phyloP scores from a whole-genome alignment of 2,888 invertebrate species.

The Aphidoletes aphidimyza region DNA sequence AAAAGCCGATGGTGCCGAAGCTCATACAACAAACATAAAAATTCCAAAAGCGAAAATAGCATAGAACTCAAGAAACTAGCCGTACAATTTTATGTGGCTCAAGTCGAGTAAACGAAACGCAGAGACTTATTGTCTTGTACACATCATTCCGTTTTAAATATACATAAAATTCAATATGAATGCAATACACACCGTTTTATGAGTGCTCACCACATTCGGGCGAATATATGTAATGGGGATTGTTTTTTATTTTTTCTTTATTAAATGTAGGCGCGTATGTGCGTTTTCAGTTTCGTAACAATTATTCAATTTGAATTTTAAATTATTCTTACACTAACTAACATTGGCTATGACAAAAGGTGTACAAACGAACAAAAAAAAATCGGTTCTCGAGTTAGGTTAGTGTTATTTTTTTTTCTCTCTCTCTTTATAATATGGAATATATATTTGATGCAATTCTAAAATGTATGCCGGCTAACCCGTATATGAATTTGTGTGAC shows the following conservation, averaged over 20 bases:
- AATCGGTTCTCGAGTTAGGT: too few species aligned
- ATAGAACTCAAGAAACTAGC: too few species aligned
- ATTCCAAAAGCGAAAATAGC: too few species aligned
- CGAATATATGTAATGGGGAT: conserved; percentile 12
- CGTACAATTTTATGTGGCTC: too few species aligned
- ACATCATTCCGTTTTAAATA: not conserved
- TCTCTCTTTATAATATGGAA: not conserved
- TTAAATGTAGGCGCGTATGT: conserved; percentile 38
- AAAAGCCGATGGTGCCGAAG: too few species aligned
- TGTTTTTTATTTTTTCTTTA: too few species aligned
- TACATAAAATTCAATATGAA: not conserved
- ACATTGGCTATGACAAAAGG: not conserved
- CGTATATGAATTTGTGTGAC: conserved; percentile 20
- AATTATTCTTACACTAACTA: conserved; percentile 12
- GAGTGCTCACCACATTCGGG: not conserved
- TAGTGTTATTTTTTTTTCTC: not conserved
- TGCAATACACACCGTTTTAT: not conserved
- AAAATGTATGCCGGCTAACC: not conserved
- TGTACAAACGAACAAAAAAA: not conserved
- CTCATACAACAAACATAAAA: too few species aligned
- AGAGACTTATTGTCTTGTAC: not conserved
- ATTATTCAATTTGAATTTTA: conserved; percentile 46
- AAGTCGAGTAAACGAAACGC: too few species aligned
- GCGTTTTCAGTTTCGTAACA: conserved; percentile 37
- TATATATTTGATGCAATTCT: conserved; percentile 1